Percentiles rank a stretch among this genome's conserved stretches.
Conservation (phyloP, 2,888 invertebrate species). For the Napeogenes sylphis region DNA sequence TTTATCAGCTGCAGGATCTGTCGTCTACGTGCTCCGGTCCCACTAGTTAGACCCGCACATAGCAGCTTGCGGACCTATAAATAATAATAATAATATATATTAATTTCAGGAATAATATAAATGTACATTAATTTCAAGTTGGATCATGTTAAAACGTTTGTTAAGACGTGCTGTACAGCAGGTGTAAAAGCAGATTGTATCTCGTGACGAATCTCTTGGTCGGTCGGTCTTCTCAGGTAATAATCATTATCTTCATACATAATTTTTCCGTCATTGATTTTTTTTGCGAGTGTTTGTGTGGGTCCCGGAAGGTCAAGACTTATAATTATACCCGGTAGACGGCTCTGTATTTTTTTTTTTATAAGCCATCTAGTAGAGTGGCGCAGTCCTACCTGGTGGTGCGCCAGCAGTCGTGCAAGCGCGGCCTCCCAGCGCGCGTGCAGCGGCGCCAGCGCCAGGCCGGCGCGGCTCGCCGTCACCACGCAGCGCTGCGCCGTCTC, state of each 20-base stretch:
- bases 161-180: no score
- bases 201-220: no score
- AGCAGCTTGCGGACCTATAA: slow-evolving; percentile 60
- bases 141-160: no score
- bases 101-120: not conserved
- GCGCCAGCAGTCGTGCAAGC: slow-evolving; percentile 56
- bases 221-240: no score
- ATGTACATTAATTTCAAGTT: no score
- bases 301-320: no score
- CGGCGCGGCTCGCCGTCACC: slow-evolving; percentile 54
- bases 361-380: not conserved
- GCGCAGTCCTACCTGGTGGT: slow-evolving; percentile 54
- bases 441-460: slow-evolving; percentile 54
- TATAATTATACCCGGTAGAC: no score
- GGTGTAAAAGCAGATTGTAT: no score
- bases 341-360: no score
- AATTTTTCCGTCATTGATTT: no score
- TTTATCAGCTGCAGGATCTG: slow-evolving; percentile 66
- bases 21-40: slow-evolving; percentile 48
- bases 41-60: slow-evolving; percentile 56
- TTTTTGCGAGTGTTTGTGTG: no score
- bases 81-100: not conserved
- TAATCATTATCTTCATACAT: no score
- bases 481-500: slow-evolving; percentile 58
- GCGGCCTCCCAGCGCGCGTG: slow-evolving; percentile 57